Evolutionary conservation across 2,888 invertebrate species (phyloP), one percentile per base, ranked within the genome.

Genomic region (Epirrhoe tristata): DNA sequence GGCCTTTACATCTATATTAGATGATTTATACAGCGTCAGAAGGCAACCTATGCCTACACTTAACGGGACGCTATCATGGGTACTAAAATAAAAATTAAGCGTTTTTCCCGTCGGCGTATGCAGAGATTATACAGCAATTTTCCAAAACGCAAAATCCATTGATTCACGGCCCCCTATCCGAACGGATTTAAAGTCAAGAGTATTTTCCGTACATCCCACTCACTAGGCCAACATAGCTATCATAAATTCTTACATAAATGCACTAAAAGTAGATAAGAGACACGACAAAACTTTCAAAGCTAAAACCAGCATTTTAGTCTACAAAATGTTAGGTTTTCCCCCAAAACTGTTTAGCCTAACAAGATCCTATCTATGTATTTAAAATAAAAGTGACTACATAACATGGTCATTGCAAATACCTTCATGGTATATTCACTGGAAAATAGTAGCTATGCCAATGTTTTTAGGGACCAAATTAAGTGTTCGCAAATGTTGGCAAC

Each of bases 291-390:
- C 32, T 36, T 52, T 59, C 24, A 14, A 57, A 57, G 53, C 14
- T 31, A 46, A 54, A n/a, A 10, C 39, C 51, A 65, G 51, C 63
- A 46, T 63, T 63, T 61, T 39, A 16, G 36, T 6, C 52, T 56
- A 63, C 65, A 69, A 67, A 67, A 67, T 60, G 66, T 6, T 52
- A 58, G 53, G 65, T 61, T 71, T 57, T 67, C 31, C 67, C 70
- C 39, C 67, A 71, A 68, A 76, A 74, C 74, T 73, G 74, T 79
- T 77, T 73, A 70, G 67, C 75, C 74, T 71, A 79, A 80, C 77
- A 80, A 77, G 77, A 75, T 75, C 70, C 71, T 74, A 74, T 77
- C 74, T 72, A 75, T 75, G 74, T 76, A 74, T 79, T 80, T 78
- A 79, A 80, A 78, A 78, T 75, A 75, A 58, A 57, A 70, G 56